A percentile compares a stretch with the other conserved stretches of the same genome.
Evolutionary conservation across 2,888 invertebrate genomes (phyloP).

Genomic region (Dexiosoma caninum): DNA sequence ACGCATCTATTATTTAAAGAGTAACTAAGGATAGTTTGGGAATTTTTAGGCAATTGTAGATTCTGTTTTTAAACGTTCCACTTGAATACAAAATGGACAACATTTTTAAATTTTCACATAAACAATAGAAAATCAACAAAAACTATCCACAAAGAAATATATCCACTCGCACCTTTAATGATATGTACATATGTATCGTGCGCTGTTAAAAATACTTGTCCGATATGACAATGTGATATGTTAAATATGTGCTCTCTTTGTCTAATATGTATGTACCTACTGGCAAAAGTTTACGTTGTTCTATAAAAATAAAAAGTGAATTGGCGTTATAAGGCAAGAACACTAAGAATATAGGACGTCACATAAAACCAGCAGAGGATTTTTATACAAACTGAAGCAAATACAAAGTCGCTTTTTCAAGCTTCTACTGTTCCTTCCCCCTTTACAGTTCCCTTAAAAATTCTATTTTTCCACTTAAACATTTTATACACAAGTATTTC

Average conservation of each 20-base stretch:
- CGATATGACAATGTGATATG: not conserved
- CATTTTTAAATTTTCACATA: conserved; percentile 52
- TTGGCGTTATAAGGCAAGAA: not conserved
- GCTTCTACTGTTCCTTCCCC: not conserved
- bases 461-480: not conserved
- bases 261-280: not conserved
- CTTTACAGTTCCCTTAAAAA: not conserved
- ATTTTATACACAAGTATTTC: conserved; percentile 21
- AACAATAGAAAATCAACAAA: conserved; percentile 30
- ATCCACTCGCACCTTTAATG: not conserved
- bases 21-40: not conserved
- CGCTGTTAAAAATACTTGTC: conserved; percentile 11
- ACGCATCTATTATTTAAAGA: not conserved
- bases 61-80: not conserved
- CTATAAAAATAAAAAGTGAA: not conserved
- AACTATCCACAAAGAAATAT: not conserved
- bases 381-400: not conserved
- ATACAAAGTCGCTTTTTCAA: not conserved
- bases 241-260: not conserved
- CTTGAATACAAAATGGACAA: conserved; percentile 40
- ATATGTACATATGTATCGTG: not conserved
- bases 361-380: not conserved
- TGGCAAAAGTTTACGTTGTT: not conserved
- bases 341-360: not conserved
- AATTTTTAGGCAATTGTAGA: not conserved